Evolutionary conservation across 2,113 vertebrate species (phyloP).

Genomic region (Pachyramphus minor): DNA sequence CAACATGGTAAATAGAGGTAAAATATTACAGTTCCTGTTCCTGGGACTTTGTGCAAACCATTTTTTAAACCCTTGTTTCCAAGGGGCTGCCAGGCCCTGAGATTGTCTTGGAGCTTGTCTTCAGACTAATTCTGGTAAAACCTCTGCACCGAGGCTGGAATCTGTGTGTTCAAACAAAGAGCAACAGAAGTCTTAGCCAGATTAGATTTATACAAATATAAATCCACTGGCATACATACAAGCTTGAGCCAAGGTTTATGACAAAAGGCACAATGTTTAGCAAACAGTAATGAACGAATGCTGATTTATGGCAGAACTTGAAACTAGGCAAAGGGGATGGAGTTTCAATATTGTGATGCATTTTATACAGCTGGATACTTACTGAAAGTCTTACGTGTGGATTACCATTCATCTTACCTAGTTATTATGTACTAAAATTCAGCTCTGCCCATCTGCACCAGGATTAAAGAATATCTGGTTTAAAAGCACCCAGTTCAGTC

Average conservation of each 20-base stretch:
- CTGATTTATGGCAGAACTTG: neutral
- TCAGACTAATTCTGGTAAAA: neutral
- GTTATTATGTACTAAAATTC: constrained; percentile 1
- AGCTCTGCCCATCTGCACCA: neutral
- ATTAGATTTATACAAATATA: neutral
- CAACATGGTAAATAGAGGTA: neutral
- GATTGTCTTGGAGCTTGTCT: neutral
- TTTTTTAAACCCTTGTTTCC: neutral
- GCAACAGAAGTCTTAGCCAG: neutral
- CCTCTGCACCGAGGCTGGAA: neutral
- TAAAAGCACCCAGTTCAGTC: neutral
- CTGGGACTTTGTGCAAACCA: neutral
- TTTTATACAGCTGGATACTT: neutral
- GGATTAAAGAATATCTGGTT: neutral
- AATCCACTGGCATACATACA: neutral
- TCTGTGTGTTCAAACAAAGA: neutral
- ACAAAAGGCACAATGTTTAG: constrained; percentile 12
- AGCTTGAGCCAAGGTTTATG: neutral
- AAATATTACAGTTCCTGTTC: neutral
- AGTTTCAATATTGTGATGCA: neutral
- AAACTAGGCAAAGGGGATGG: neutral
- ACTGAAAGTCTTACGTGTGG: neutral
- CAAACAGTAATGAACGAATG: neutral
- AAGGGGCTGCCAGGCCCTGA: neutral
- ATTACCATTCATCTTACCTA: neutral